phyloP scores from a whole-genome alignment of 37 sponge, comb jelly and placozoan genomes.

The Spongilla lacustris region DNA sequence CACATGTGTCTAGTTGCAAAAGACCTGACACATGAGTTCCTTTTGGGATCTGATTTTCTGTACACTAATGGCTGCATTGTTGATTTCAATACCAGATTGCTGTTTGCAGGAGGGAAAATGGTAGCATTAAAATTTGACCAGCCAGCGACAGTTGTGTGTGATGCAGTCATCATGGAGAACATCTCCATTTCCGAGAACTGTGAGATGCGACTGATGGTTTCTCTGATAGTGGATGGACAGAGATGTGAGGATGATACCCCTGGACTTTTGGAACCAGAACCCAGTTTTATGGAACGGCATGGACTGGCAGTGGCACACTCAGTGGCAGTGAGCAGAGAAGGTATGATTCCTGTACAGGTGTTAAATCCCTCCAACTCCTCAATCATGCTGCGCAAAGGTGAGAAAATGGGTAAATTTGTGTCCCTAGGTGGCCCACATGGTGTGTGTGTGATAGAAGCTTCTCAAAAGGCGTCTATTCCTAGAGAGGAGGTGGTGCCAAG shows the following conservation, averaged over 20 bases:
- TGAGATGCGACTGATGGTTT: not conserved
- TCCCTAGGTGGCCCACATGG: not conserved
- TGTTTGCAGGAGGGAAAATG: no score
- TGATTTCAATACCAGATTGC: no score
- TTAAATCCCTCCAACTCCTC: not conserved
- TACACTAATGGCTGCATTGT: not conserved
- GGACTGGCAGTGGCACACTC: not conserved
- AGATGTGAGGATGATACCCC: not conserved
- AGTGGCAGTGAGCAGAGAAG: not conserved
- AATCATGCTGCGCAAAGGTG: no score
- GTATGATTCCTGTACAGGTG: not conserved
- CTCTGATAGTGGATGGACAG: not conserved
- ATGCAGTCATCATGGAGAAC: not conserved
- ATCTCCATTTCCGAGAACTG: not conserved
- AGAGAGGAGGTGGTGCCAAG: not conserved
- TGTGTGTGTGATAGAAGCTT: not conserved
- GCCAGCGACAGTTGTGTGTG: not conserved
- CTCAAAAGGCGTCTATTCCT: not conserved
- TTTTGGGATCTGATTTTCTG: not conserved
- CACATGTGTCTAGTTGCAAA: not conserved
- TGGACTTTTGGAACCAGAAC: not conserved
- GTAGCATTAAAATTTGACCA: not conserved
- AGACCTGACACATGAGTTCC: not conserved
- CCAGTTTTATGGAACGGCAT: not conserved
- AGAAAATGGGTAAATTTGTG: not conserved